phyloP scores from a whole-genome alignment of 2,888 invertebrate genomes.

The Tetranychus piercei region DNA sequence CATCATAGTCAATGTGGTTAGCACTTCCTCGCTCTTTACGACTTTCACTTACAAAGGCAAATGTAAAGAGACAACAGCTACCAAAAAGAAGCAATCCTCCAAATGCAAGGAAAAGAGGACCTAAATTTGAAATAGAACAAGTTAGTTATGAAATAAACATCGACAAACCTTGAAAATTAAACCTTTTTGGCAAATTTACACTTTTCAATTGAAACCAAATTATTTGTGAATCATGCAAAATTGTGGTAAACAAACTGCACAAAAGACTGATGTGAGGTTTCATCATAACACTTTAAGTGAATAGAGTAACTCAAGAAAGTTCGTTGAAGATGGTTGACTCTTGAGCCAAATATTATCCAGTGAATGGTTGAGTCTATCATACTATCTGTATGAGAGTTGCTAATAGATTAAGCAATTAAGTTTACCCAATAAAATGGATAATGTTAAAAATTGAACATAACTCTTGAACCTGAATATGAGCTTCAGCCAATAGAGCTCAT shows the following conservation, averaged over 20 bases:
- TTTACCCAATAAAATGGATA: too few species aligned
- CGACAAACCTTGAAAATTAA: background rate
- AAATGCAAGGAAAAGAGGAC: conserved; percentile 24
- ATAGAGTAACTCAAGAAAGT: too few species aligned
- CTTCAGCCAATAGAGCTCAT: background rate
- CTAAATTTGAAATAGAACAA: conserved; percentile 11
- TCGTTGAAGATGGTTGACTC: too few species aligned
- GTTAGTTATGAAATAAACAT: background rate
- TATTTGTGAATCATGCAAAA: too few species aligned
- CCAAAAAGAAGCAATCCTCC: conserved; percentile 24
- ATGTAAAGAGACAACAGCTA: conserved; percentile 24
- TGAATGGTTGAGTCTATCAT: too few species aligned
- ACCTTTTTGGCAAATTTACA: background rate
- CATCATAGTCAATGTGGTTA: background rate
- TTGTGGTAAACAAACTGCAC: too few species aligned
- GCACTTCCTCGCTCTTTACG: conserved; percentile 6
- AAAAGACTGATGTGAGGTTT: too few species aligned
- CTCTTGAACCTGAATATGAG: background rate
- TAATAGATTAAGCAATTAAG: too few species aligned
- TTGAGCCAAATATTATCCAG: too few species aligned
- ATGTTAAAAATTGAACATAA: background rate
- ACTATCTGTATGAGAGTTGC: too few species aligned
- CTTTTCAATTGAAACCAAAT: too few species aligned
- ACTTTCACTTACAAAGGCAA: conserved; percentile 19
- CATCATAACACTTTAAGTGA: too few species aligned